Evolutionary conservation across 2,888 invertebrate species (phyloP), one percentile per base, ranked within the genome.

Genomic region (Alloscopus bannaensis): DNA sequence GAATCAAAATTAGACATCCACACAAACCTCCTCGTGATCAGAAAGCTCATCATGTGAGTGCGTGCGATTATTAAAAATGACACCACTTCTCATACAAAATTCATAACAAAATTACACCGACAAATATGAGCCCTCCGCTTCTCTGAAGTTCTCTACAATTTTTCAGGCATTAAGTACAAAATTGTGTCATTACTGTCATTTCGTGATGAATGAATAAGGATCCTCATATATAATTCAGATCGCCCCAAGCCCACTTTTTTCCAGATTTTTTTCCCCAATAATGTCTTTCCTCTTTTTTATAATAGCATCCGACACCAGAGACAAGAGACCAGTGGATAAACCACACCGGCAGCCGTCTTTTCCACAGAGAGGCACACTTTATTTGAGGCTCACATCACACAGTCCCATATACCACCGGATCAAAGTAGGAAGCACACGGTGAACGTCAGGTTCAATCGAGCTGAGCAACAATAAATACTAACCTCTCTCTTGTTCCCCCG

Each of bases 141-240:
- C 20, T n/a, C n/a, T n/a, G n/a, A 40, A 40, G 40, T 40, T 40
- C 40, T 40, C 40, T 8, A 40, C 8, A 11, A 47, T 24, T 24
- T 13, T 50, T 22, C 22, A 52, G 6, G 24, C 31, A 66, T 8
- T 64, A 45, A 50, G 29, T 26, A 50, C 13, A 31, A 50, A 50
- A 50, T 66, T 66, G 11, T 50, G 31, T 66, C 66, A 50, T 66
- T 66, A 66, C 50, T 66, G 66, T 66, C 66, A 66, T 66, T 62
- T 26, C 20, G 40, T 11, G 16, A 26, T 31, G 66, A 52, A 24
- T 45, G 24, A 66, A 50, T 52, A 22, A 26, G 22, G 28, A 52
- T 50, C 22, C 45, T 66, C 47, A 66, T 66, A 31, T 24, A 66
- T 66, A 31, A 66, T 66, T 66, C 66, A 66, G 18, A 8, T 47